Percentiles rank a stretch among this genome's conserved stretches.
These are phyloP conservation scores for Drosophila sechellia DNA, from an alignment of 1,140 invertebrate species.

Conservation along the genomic window DNA sequence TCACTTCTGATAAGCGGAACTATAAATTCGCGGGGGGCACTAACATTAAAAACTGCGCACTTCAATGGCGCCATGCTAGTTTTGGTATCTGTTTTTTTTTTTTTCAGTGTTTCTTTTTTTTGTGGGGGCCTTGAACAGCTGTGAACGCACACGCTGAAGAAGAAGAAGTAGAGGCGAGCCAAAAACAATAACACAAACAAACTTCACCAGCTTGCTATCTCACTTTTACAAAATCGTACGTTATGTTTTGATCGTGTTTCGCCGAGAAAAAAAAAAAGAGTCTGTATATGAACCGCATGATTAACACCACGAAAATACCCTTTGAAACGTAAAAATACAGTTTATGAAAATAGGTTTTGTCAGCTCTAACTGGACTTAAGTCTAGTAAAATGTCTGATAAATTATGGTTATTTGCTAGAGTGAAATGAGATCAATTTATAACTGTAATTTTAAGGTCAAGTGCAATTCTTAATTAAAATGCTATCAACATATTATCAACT, in stretches of 20 bases:
- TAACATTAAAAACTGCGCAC: slow-evolving; percentile 56
- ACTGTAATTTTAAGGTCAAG: too few relatives aligned
- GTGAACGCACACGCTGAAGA: slow-evolving; percentile 49
- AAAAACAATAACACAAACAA: slow-evolving; percentile 29
- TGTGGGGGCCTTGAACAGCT: slow-evolving; percentile 63
- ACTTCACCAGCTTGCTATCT: slow-evolving; percentile 60
- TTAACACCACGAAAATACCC: slow-evolving; percentile 1
- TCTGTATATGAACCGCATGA: neutral
- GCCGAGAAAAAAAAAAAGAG: slow-evolving; percentile 27
- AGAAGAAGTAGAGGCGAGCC: slow-evolving; percentile 22
- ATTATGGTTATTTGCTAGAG: too few relatives aligned
- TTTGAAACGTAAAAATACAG: neutral
- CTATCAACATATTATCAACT: neutral
- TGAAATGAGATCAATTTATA: too few relatives aligned
- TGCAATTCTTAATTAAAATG: too few relatives aligned
- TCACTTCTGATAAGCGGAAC: slow-evolving; percentile 36
- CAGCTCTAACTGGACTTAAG: too few relatives aligned
- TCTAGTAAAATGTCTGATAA: too few relatives aligned
- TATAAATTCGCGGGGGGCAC: slow-evolving; percentile 40
- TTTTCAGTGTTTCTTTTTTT: slow-evolving; percentile 1
- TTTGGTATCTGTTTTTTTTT: slow-evolving; percentile 16
- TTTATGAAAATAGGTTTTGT: too few relatives aligned
- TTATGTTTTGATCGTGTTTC: slow-evolving; percentile 75
- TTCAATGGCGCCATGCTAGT: slow-evolving; percentile 37
- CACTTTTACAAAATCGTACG: slow-evolving; percentile 79